These are phyloP conservation scores for Lonchura striata DNA, from an alignment of 2,113 vertebrate genomes.

Conservation along the genomic window DNA sequence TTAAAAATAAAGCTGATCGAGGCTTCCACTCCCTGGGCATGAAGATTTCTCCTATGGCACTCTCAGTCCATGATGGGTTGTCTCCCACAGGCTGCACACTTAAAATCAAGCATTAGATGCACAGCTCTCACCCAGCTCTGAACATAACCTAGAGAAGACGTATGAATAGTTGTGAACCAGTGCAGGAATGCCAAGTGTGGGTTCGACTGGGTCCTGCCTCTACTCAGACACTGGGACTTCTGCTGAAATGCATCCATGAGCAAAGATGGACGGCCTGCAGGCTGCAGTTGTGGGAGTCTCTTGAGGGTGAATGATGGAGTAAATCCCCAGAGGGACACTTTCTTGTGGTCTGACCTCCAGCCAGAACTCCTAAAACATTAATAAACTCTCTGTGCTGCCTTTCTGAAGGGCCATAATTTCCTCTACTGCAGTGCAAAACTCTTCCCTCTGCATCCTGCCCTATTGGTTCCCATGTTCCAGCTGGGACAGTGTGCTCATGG, in stretches of 20 bases:
- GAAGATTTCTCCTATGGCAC: background rate
- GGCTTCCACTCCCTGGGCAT: background rate
- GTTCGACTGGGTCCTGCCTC: background rate
- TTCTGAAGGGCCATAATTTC: background rate
- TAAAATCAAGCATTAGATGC: background rate
- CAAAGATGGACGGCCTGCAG: background rate
- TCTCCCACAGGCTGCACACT: background rate
- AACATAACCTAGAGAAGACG: background rate
- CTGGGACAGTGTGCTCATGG: background rate
- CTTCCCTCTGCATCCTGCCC: background rate
- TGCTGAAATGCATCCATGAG: background rate
- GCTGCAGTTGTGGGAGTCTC: background rate
- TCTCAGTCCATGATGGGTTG: background rate
- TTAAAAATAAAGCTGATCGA: background rate
- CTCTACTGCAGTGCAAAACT: background rate
- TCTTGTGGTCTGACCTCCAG: background rate
- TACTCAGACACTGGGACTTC: background rate
- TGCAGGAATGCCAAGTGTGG: background rate
- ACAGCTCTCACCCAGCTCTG: background rate
- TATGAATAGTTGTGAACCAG: background rate
- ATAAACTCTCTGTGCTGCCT: background rate
- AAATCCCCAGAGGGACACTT: background rate
- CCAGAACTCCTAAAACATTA: background rate
- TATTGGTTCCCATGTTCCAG: accelerated
- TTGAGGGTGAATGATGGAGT: background rate